Evolutionary conservation across 2,888 invertebrate genomes (phyloP).

Genomic region (Eupsilia transversa): DNA sequence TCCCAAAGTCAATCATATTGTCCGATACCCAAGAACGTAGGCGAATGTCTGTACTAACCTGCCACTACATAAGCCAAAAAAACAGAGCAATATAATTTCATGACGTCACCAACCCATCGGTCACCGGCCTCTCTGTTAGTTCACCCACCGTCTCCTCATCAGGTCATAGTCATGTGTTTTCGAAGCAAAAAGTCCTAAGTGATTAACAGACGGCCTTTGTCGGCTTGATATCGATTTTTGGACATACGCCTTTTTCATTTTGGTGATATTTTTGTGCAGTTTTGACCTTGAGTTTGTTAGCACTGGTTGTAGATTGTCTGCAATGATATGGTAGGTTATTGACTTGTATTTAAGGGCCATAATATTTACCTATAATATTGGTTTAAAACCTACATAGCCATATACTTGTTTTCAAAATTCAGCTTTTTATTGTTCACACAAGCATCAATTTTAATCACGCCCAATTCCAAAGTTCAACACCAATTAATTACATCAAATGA

Average conservation of each 20-base stretch:
- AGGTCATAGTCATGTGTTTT: slow-evolving; percentile 56
- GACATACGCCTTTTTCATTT: slow-evolving; percentile 3
- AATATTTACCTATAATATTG: not conserved
- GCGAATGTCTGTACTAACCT: slow-evolving; percentile 41
- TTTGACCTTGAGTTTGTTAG: slow-evolving; percentile 37
- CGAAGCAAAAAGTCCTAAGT: slow-evolving; percentile 41
- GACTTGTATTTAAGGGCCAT: not conserved
- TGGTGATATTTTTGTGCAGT: slow-evolving; percentile 10
- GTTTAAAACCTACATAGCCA: not conserved
- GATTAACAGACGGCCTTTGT: not conserved
- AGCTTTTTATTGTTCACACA: not conserved
- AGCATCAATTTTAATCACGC: slow-evolving; percentile 13
- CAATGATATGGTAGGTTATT: slow-evolving; percentile 26
- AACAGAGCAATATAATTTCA: slow-evolving; percentile 51
- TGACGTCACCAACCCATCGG: slow-evolving; percentile 63
- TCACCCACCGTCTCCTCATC: slow-evolving; percentile 63
- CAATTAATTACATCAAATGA: slow-evolving; percentile 53
- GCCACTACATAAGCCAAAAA: slow-evolving; percentile 34
- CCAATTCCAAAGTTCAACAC: slow-evolving; percentile 26
- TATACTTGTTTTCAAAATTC: not conserved
- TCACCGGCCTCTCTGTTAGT: slow-evolving; percentile 59
- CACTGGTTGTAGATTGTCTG: slow-evolving; percentile 15
- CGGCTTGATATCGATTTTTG: slow-evolving; percentile 36
- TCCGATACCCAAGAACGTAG: not conserved
- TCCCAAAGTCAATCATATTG: slow-evolving; percentile 18